Evolutionary conservation across 2,888 invertebrate species (phyloP).

Genomic region (Acrobasis suavella): DNA sequence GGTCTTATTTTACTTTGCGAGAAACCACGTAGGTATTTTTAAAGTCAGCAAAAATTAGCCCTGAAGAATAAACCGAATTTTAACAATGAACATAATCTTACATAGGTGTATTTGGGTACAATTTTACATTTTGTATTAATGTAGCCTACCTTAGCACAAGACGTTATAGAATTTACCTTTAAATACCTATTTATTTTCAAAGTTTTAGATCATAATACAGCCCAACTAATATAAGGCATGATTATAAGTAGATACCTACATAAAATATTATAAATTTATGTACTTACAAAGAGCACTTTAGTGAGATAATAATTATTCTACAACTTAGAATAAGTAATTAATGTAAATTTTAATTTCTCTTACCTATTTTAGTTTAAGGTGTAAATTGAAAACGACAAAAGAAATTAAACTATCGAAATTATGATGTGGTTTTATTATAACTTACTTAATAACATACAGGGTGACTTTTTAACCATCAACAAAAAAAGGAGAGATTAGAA

Average conservation of each 20-base stretch:
- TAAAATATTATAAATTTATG: slow-evolving; percentile 25
- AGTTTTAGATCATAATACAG: slow-evolving; percentile 30
- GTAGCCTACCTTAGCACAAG: slow-evolving; percentile 34
- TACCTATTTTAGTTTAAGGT: slow-evolving; percentile 43
- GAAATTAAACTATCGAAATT: slow-evolving; percentile 44
- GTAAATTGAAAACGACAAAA: slow-evolving; percentile 45
- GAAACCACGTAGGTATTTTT: not conserved
- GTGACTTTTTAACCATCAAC: too few relatives aligned
- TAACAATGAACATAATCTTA: slow-evolving; percentile 40
- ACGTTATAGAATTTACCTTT: slow-evolving; percentile 14
- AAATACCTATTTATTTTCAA: slow-evolving; percentile 27
- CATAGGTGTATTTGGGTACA: slow-evolving; percentile 45
- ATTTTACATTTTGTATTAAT: slow-evolving; percentile 42
- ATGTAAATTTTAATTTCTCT: slow-evolving; percentile 43
- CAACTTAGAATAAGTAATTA: slow-evolving; percentile 22
- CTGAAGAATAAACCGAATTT: slow-evolving; percentile 43
- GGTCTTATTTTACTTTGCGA: too few relatives aligned
- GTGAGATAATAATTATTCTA: slow-evolving; percentile 40
- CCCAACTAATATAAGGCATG: slow-evolving; percentile 35
- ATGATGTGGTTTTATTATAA: slow-evolving; percentile 24
- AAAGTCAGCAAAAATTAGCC: slow-evolving; percentile 2
- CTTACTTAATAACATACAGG: not conserved
- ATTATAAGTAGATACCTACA: slow-evolving; percentile 24
- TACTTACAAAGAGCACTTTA: slow-evolving; percentile 35
- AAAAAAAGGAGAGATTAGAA: too few relatives aligned